Conservation (phyloP, 2,888 invertebrate species). For the Yponomeuta plumbellus region DNA sequence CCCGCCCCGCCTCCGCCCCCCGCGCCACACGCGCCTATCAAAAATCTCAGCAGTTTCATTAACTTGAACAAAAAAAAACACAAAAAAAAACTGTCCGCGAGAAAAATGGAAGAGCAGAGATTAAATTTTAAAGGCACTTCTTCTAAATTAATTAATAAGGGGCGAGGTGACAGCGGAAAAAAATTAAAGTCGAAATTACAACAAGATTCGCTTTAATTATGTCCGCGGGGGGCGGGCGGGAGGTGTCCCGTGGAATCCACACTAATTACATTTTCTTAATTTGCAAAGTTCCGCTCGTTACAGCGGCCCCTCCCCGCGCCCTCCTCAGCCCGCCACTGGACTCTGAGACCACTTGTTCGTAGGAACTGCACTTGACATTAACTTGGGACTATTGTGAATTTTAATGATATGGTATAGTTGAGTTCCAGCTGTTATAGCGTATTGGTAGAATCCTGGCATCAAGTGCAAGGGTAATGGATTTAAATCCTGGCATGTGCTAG, state of each 20-base stretch:
- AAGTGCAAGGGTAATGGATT: too few species aligned
- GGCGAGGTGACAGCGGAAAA: constrained; percentile 59
- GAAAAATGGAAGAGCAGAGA: constrained; percentile 52
- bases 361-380: background rate
- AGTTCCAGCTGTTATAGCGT: too few species aligned
- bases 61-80: constrained; percentile 39
- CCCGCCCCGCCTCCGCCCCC: background rate
- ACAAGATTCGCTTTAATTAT: constrained; percentile 73
- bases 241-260: constrained; percentile 29
- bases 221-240: constrained; percentile 41
- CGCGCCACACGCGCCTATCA: constrained; percentile 38
- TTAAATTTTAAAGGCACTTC: constrained; percentile 70
- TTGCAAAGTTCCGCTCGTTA: constrained; percentile 57
- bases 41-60: constrained; percentile 68
- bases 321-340: constrained; percentile 5
- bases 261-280: constrained; percentile 76
- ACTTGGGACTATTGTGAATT: background rate
- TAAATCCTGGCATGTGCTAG: too few species aligned
- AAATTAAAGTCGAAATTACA: constrained; percentile 76
- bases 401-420: background rate
- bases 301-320: constrained; percentile 36
- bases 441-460: background rate
- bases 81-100: constrained; percentile 55
- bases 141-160: constrained; percentile 70
- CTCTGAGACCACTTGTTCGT: background rate